phyloP scores from a whole-genome alignment of 2,797 vertebrate genomes.

The Garrulus glandarius region DNA sequence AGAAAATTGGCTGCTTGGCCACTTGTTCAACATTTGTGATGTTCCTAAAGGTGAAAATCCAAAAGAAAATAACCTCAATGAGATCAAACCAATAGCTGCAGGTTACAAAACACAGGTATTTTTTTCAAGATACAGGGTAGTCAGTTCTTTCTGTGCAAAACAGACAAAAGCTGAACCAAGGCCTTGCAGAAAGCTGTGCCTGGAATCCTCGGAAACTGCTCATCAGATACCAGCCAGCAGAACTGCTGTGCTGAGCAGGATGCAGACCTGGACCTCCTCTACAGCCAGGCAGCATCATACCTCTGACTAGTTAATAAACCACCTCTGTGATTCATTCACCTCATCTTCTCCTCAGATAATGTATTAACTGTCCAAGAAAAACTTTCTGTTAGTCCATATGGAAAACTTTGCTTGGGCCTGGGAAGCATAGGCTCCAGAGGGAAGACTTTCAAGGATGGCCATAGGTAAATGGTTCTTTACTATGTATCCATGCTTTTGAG shows the following conservation, averaged over 20 bases:
- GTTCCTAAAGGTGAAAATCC: neutral
- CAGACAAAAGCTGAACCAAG: neutral
- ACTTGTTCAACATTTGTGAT: neutral
- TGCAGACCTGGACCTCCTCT: neutral
- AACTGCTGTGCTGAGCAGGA: neutral
- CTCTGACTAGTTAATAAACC: neutral
- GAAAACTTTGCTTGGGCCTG: neutral
- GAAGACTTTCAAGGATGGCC: neutral
- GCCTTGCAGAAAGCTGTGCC: neutral
- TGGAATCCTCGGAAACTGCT: fast-evolving
- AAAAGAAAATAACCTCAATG: neutral
- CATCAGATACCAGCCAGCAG: neutral
- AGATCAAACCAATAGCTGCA: neutral
- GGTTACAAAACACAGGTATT: neutral
- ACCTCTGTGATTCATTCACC: neutral
- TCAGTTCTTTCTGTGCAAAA: neutral
- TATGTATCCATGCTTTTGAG: neutral
- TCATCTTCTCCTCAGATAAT: neutral
- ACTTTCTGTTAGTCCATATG: neutral
- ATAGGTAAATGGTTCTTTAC: neutral
- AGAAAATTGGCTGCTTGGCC: neutral
- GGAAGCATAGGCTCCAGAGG: neutral
- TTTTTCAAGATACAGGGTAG: neutral
- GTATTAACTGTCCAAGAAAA: neutral
- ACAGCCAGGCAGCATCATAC: neutral